Conservation (phyloP, 2,888 invertebrate genomes). For the Iselma pallidipennis region DNA sequence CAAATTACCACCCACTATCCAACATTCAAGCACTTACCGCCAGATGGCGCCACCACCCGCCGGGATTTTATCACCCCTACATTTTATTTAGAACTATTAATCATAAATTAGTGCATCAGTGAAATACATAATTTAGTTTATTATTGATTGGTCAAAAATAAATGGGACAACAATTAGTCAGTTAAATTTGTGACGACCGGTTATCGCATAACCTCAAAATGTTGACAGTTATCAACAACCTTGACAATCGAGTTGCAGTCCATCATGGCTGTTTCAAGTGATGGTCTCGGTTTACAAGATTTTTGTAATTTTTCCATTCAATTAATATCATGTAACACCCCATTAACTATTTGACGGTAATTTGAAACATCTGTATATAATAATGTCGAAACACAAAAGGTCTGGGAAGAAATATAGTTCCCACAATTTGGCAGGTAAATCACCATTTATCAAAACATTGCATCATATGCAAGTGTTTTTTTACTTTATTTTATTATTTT, state of each 20-base stretch:
- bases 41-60: slow-evolving; percentile 23
- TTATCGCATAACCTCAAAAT: slow-evolving; percentile 10
- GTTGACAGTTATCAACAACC: slow-evolving; percentile 9
- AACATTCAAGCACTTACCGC: background rate
- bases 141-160: background rate
- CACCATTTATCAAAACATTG: background rate
- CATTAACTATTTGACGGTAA: slow-evolving; percentile 45
- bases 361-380: slow-evolving; percentile 29
- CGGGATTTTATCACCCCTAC: background rate
- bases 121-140: too few relatives aligned
- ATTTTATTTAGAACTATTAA: too few relatives aligned
- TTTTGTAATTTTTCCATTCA: slow-evolving; percentile 40
- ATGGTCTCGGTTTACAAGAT: slow-evolving; percentile 44
- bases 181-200: too few relatives aligned
- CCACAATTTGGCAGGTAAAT: slow-evolving; percentile 51
- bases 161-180: too few relatives aligned
- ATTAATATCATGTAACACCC: slow-evolving; percentile 43
- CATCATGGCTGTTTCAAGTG: slow-evolving; percentile 50
- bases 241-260: slow-evolving; percentile 32
- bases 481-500: slow-evolving; percentile 4
- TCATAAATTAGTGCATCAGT: too few relatives aligned
- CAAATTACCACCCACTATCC: background rate
- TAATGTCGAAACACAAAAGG: slow-evolving; percentile 51
- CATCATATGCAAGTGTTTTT: background rate
- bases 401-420: slow-evolving; percentile 42